These are phyloP conservation scores for Pachyramphus minor DNA, from an alignment of 2,113 vertebrate genomes.

Conservation along the genomic window DNA sequence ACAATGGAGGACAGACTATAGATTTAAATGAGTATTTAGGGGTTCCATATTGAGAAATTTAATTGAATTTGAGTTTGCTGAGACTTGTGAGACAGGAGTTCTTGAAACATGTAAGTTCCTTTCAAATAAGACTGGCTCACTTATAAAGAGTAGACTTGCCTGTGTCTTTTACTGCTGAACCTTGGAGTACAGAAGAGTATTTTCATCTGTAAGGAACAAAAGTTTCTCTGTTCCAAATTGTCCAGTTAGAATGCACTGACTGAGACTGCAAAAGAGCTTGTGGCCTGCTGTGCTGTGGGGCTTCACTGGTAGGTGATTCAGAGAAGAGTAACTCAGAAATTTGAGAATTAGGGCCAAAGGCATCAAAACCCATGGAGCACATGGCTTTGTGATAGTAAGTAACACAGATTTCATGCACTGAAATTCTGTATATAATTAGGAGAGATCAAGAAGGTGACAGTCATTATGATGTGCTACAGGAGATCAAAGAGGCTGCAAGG, in stretches of 20 bases:
- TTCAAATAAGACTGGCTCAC: not conserved
- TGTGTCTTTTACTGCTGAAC: not conserved
- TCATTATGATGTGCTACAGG: not conserved
- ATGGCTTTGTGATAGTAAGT: not conserved
- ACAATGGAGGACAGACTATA: not conserved
- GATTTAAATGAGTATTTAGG: not conserved
- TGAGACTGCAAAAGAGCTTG: not conserved
- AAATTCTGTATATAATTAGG: constrained; percentile 13
- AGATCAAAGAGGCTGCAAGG: constrained; percentile 23
- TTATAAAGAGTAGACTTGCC: not conserved
- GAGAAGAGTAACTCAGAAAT: not conserved
- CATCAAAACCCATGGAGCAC: not conserved
- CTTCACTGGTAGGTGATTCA: not conserved
- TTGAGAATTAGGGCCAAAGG: not conserved
- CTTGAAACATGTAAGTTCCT: too few relatives aligned
- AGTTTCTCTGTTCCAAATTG: not conserved
- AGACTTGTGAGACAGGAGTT: not conserved
- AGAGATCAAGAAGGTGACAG: not conserved
- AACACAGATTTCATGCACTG: not conserved
- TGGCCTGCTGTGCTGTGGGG: not conserved
- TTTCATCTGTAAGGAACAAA: not conserved
- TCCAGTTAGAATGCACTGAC: not conserved
- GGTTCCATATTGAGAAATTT: not conserved
- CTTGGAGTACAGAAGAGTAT: not conserved
- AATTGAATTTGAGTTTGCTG: not conserved